Percentiles rank a stretch among this genome's conserved stretches.
Conservation (phyloP, 2,113 vertebrate genomes). For the Tragelaphus buxtoni region DNA sequence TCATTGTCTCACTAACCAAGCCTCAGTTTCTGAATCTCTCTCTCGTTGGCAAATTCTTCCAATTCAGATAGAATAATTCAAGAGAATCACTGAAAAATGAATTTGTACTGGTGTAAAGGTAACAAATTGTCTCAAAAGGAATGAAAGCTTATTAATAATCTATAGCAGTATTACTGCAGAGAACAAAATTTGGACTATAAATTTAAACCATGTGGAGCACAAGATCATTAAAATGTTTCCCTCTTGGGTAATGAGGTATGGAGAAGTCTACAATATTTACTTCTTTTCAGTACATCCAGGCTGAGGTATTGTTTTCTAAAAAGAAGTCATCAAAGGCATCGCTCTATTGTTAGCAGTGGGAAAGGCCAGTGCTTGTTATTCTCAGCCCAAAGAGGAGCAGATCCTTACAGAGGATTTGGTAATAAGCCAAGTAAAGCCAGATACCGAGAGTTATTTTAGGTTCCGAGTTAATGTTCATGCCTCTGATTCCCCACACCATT, state of each 20-base stretch:
- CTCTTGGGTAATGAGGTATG: background rate
- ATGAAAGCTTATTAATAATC: slow-evolving; percentile 69
- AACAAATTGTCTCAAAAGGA: slow-evolving; percentile 65
- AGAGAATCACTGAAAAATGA: slow-evolving; percentile 47
- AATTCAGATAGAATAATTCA: slow-evolving; percentile 65
- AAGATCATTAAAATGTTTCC: slow-evolving; percentile 44
- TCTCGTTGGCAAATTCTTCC: slow-evolving; percentile 65
- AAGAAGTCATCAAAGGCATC: background rate
- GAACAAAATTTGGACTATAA: slow-evolving; percentile 55
- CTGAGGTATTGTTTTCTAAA: background rate
- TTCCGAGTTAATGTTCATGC: background rate
- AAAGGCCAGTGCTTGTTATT: background rate
- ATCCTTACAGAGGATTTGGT: background rate
- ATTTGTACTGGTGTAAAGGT: slow-evolving; percentile 56
- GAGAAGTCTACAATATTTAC: background rate
- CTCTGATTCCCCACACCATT: background rate
- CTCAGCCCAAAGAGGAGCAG: too few relatives aligned
- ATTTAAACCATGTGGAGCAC: slow-evolving; percentile 29
- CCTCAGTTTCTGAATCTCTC: background rate
- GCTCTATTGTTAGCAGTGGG: background rate
- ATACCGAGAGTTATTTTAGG: background rate
- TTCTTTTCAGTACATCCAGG: background rate
- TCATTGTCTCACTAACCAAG: slow-evolving; percentile 75
- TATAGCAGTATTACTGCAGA: slow-evolving; percentile 42
- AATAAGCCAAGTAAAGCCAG: background rate